Percentiles rank a stretch among this genome's conserved stretches.
Evolutionary conservation across 2,113 vertebrate species (phyloP).

Genomic region (Caranx melampygus): DNA sequence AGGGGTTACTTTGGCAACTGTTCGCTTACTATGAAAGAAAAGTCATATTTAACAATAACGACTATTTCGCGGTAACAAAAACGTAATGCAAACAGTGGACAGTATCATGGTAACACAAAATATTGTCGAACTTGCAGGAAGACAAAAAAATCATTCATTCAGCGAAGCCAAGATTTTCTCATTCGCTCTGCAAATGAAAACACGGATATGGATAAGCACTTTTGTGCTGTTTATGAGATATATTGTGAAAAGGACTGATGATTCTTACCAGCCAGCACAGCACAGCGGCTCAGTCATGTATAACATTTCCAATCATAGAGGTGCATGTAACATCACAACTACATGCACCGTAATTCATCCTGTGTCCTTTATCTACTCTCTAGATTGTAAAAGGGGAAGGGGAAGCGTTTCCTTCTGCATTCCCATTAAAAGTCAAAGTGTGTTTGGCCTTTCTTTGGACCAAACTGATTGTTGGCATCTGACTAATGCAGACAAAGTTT

Average conservation of each 20-base stretch:
- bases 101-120: neutral
- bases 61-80: neutral
- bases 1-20: neutral
- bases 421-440: constrained; percentile 34
- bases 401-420: neutral
- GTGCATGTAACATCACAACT: constrained; percentile 5
- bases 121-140: constrained; percentile 4
- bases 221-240: constrained; percentile 44
- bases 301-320: constrained; percentile 35
- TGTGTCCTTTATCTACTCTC: neutral
- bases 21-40: neutral
- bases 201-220: constrained; percentile 48
- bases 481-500: constrained; percentile 36
- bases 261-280: constrained; percentile 40
- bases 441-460: constrained; percentile 18
- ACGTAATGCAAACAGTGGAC: neutral
- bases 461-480: constrained; percentile 15
- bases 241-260: constrained; percentile 20
- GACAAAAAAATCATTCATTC: neutral
- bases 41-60: neutral
- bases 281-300: constrained; percentile 51
- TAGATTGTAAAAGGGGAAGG: neutral
- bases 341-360: constrained; percentile 9
- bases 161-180: constrained; percentile 28
- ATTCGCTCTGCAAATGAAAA: constrained; percentile 57